phyloP scores from a whole-genome alignment of 2,797 vertebrate species.

The Alauda arvensis region DNA sequence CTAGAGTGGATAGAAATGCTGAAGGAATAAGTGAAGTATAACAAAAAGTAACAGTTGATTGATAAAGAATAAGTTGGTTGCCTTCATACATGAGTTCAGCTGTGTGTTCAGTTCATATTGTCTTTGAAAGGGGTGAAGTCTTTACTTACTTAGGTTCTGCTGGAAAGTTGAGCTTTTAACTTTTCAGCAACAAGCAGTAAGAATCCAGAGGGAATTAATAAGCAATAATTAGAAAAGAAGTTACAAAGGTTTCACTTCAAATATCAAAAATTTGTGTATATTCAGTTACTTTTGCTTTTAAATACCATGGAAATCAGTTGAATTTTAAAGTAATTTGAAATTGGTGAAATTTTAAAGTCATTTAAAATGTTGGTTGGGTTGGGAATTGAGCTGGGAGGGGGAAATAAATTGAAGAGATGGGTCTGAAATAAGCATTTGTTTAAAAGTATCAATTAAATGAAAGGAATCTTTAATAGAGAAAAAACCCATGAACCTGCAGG shows the following conservation, averaged over 20 bases:
- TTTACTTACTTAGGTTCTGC: background rate
- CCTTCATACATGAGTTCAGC: background rate
- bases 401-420: background rate
- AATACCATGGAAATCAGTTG: background rate
- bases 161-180: background rate
- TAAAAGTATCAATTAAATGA: slow-evolving; percentile 22
- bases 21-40: background rate
- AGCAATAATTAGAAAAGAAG: background rate
- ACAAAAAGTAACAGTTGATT: background rate
- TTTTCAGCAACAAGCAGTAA: background rate
- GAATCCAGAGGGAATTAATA: background rate
- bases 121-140: background rate
- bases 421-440: background rate
- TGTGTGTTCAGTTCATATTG: background rate
- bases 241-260: background rate
- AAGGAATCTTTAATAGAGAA: background rate
- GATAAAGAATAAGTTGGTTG: background rate
- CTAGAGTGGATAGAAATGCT: background rate
- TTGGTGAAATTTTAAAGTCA: background rate
- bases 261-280: background rate
- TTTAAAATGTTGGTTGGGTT: background rate
- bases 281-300: background rate
- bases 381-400: background rate
- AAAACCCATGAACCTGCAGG: background rate
- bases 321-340: background rate